Conservation (phyloP, 2,113 vertebrate species). For the Heloderma charlesbogerti region DNA sequence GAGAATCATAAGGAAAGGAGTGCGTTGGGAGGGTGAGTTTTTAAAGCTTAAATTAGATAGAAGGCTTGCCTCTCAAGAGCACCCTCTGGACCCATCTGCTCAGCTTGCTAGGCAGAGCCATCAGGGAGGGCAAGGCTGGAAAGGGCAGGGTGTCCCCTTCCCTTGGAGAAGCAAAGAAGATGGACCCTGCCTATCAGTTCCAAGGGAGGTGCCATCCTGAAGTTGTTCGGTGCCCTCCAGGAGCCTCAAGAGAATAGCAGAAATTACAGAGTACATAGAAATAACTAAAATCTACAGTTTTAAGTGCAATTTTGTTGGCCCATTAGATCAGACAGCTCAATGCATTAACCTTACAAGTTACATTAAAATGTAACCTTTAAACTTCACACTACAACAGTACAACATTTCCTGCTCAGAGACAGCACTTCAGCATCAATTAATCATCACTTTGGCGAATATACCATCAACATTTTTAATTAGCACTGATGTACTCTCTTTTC, state of each 20-base stretch:
- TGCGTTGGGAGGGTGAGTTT: too few relatives aligned
- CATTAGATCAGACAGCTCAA: constrained; percentile 73
- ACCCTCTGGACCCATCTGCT: not conserved
- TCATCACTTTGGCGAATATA: constrained; percentile 84
- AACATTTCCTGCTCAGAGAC: constrained; percentile 88
- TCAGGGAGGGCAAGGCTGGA: not conserved
- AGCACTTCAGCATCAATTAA: constrained; percentile 86
- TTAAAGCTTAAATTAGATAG: too few relatives aligned
- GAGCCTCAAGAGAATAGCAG: not conserved
- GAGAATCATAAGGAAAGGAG: not conserved
- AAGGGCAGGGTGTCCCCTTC: too few relatives aligned
- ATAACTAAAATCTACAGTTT: not conserved
- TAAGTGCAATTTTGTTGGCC: constrained; percentile 47
- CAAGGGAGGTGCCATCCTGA: not conserved
- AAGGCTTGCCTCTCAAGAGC: not conserved
- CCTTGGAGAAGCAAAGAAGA: not conserved
- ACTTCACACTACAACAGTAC: constrained; percentile 82
- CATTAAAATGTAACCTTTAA: constrained; percentile 91
- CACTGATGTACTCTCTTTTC: constrained; percentile 82
- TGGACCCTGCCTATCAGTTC: not conserved
- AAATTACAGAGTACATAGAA: not conserved
- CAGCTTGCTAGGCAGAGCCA: not conserved
- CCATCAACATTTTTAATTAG: constrained; percentile 86
- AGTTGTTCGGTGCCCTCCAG: not conserved
- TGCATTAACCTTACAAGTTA: constrained; percentile 82